Base-by-base conservation (phyloP, 2,888 invertebrate species). In the Monopis laevigella region DNA sequence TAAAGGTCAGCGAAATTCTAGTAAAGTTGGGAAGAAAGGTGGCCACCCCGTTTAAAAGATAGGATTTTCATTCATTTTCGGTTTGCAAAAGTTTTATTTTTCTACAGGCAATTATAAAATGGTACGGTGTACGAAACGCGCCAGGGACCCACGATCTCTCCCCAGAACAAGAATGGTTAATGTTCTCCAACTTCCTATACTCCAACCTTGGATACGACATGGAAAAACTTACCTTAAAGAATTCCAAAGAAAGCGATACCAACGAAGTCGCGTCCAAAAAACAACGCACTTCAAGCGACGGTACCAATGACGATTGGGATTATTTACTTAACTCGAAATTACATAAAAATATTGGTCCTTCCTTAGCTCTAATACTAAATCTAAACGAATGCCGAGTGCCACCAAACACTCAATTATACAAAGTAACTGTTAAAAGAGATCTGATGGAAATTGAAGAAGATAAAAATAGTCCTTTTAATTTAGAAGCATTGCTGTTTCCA, bases 41-140 rank as follows among this genome's bases (percentile, higher is more conserved):
- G n/a, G n/a, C n/a, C n/a, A n/a, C n/a, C n/a, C n/a, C n/a, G n/a
- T n/a, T n/a, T n/a, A n/a, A n/a, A n/a, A n/a, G n/a, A n/a, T n/a
- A n/a, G n/a, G n/a, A n/a, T n/a, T n/a, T n/a, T n/a, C n/a, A n/a
- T n/a, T n/a, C n/a, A n/a, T n/a, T n/a, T n/a, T n/a, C n/a, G n/a
- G n/a, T n/a, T n/a, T n/a, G n/a, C n/a, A n/a, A n/a, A n/a, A n/a
- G n/a, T n/a, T n/a, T n/a, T n/a, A n/a, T n/a, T n/a, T n/a, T n/a
- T 34, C 50, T 50, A 1, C 56, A 82, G 61, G 74, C 92, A 4
- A 72, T 91, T 42, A 85, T 88, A 38, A 87, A 89, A 56, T 97
- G 96, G 96, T 97, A 95, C 63, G 88, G 91, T 0, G 85, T 88
- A 0, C 82, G 94, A 45, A 96, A 96, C 81, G 90, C 93, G 0